phyloP scores from a whole-genome alignment of 2,797 vertebrate genomes.

The Pseudochromis fuscus region DNA sequence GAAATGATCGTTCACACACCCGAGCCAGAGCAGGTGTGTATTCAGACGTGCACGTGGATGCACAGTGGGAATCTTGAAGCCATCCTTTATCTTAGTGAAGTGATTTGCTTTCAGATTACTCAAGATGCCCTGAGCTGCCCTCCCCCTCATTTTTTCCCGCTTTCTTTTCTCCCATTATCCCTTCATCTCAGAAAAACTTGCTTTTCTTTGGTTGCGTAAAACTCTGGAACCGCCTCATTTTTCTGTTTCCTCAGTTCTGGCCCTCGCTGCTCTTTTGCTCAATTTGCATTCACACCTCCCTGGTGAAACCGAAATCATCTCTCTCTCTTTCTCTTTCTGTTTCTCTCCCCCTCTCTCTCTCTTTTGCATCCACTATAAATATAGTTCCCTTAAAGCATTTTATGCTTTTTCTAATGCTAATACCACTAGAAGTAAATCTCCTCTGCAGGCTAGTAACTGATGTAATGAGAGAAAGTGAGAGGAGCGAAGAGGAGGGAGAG shows the following conservation, averaged over 20 bases:
- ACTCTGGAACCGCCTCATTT: slow-evolving; percentile 40
- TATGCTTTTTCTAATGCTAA: slow-evolving; percentile 42
- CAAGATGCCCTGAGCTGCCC: slow-evolving; percentile 60
- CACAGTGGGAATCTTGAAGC: slow-evolving; percentile 50
- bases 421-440: slow-evolving; percentile 59
- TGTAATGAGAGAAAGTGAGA: slow-evolving; percentile 60
- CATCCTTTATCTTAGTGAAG: slow-evolving; percentile 63
- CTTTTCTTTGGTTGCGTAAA: slow-evolving; percentile 60
- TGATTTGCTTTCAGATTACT: slow-evolving; percentile 71
- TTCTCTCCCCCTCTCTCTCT: slow-evolving; percentile 18
- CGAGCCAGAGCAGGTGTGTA: neutral
- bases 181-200: slow-evolving; percentile 60
- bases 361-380: slow-evolving; percentile 64
- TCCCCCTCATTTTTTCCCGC: slow-evolving; percentile 53
- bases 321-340: slow-evolving; percentile 32
- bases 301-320: slow-evolving; percentile 51
- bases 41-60: neutral
- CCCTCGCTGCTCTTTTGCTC: slow-evolving; percentile 53
- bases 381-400: slow-evolving; percentile 73
- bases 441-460: slow-evolving; percentile 69
- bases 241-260: slow-evolving; percentile 40
- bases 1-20: slow-evolving; percentile 18
- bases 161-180: slow-evolving; percentile 50
- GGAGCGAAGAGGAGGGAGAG: slow-evolving; percentile 22
- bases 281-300: slow-evolving; percentile 70